Conservation (phyloP, 2,888 invertebrate species). For the Hemicrepidius hirtus region DNA sequence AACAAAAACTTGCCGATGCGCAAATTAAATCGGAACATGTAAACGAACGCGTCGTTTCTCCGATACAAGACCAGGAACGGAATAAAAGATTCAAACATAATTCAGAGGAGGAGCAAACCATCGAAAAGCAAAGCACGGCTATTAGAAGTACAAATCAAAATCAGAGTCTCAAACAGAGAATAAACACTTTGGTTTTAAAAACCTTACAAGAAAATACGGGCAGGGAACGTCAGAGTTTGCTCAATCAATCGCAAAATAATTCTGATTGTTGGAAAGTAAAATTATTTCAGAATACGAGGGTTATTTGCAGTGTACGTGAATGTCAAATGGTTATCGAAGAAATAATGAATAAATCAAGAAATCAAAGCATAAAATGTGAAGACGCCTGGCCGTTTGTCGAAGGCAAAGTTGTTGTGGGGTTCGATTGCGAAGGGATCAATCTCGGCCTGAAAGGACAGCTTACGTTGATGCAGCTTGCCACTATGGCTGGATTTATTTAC, state of each 20-base stretch:
- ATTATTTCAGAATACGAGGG: conserved; percentile 87
- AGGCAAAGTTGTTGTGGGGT: conserved; percentile 80
- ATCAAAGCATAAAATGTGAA: conserved; percentile 6
- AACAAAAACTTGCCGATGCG: conserved; percentile 61
- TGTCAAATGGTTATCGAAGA: conserved; percentile 85
- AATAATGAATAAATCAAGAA: conserved; percentile 74
- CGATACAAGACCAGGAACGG: conserved; percentile 17
- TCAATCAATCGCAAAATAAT: conserved; percentile 64
- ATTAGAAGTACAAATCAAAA: conserved; percentile 70
- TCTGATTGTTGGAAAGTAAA: conserved; percentile 87
- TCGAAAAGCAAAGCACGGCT: conserved; percentile 17
- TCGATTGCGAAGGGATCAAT: conserved; percentile 96
- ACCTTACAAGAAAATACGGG: conserved; percentile 91
- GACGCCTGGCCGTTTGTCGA: conserved; percentile 67
- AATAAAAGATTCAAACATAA: conserved; percentile 48
- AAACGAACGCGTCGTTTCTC: conserved; percentile 15
- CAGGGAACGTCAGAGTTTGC: conserved; percentile 73
- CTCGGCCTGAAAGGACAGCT: conserved; percentile 91
- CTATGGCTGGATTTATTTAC: conserved; percentile 87
- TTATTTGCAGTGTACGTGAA: conserved; percentile 87
- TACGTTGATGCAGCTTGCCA: conserved; percentile 90
- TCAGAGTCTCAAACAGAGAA: conserved; percentile 90
- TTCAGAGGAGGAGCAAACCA: conserved; percentile 27
- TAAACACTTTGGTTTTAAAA: conserved; percentile 91
- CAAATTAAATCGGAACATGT: conserved; percentile 61